These are phyloP conservation scores for Apostichopus leukothele DNA, from an alignment of 53 echinoderm and acorn worm genomes.

Conservation along the genomic window DNA sequence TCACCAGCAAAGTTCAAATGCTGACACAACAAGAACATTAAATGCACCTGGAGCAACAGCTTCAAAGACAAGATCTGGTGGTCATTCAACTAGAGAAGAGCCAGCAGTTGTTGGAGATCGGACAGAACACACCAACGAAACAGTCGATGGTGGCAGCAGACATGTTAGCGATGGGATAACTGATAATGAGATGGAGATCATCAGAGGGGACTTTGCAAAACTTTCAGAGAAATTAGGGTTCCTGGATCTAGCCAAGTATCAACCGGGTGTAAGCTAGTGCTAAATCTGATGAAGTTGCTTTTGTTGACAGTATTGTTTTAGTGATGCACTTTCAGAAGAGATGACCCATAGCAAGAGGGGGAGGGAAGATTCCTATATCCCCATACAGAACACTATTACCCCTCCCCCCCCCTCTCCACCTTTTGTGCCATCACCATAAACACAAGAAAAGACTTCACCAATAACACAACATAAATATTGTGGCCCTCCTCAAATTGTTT, in stretches of 20 bases:
- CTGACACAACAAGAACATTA: background rate
- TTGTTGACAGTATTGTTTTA: too few species aligned
- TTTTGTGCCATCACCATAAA: too few species aligned
- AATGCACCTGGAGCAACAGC: background rate
- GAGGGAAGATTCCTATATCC: too few species aligned
- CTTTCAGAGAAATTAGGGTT: background rate
- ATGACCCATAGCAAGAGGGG: too few species aligned
- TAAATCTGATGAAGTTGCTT: too few species aligned
- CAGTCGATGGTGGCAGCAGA: background rate
- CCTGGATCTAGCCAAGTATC: background rate
- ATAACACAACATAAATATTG: too few species aligned
- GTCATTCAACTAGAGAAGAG: background rate
- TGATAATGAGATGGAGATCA: background rate
- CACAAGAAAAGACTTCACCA: too few species aligned
- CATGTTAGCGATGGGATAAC: background rate
- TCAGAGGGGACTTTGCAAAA: background rate
- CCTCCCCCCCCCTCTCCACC: too few species aligned
- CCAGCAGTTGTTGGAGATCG: background rate
- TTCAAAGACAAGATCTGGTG: background rate
- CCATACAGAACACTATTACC: too few species aligned
- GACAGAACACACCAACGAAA: too few species aligned
- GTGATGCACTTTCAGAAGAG: too few species aligned
- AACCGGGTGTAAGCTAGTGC: background rate
- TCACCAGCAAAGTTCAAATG: background rate
- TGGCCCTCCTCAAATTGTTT: too few species aligned